Percentiles rank a stretch among this genome's conserved stretches.
Evolutionary conservation across 2,797 vertebrate genomes (phyloP).

Genomic region (Cossypha dichroa): DNA sequence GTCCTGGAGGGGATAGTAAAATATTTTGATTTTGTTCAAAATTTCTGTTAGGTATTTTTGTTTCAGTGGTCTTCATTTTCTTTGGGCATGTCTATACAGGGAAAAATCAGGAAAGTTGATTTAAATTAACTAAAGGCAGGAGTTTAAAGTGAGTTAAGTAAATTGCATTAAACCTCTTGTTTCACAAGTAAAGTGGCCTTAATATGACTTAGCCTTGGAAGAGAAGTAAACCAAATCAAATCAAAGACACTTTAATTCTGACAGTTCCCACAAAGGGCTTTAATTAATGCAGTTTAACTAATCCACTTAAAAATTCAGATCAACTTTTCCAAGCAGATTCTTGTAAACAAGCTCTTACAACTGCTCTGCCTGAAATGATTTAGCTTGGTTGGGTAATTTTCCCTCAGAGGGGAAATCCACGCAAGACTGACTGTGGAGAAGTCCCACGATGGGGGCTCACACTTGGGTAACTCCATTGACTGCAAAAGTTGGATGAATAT

Average conservation of each 20-base stretch:
- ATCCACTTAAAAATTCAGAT: conserved; percentile 54
- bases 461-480: neutral
- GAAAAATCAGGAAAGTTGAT: neutral
- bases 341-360: neutral
- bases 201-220: conserved; percentile 52
- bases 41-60: neutral
- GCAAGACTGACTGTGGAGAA: neutral
- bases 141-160: conserved; percentile 42
- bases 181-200: conserved; percentile 34
- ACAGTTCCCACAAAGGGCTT: conserved; percentile 28
- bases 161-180: conserved; percentile 16
- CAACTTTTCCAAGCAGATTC: conserved; percentile 32
- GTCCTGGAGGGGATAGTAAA: neutral
- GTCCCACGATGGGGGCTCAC: neutral
- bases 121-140: conserved; percentile 49
- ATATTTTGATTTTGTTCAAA: neutral
- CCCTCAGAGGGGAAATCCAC: neutral
- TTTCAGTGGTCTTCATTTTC: neutral
- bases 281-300: conserved; percentile 54
- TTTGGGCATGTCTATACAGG: neutral
- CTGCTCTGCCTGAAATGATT: neutral
- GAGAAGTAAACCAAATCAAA: conserved; percentile 55
- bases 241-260: conserved; percentile 39
- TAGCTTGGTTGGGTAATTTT: neutral
- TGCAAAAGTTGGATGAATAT: neutral